Conservation (phyloP, 2,113 vertebrate genomes). For the Phycodurus eques region DNA sequence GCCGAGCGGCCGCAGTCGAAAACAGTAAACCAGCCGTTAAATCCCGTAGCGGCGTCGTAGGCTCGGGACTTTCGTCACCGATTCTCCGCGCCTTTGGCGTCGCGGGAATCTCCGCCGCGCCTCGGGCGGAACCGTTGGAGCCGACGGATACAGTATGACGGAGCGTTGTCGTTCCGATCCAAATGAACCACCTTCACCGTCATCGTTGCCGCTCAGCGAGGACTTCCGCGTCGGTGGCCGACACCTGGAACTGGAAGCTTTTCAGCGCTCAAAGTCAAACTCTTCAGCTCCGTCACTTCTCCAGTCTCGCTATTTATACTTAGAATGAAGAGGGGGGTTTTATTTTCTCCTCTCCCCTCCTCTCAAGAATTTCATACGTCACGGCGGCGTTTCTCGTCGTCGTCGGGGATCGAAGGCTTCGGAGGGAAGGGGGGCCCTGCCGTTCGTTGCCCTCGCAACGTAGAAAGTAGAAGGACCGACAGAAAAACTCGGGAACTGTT, state of each 20-base stretch:
- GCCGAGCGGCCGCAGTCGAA: slow-evolving; percentile 43
- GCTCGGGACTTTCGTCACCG: slow-evolving; percentile 55
- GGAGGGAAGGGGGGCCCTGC: slow-evolving; percentile 44
- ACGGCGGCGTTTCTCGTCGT: slow-evolving; percentile 38
- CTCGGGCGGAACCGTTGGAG: slow-evolving; percentile 1
- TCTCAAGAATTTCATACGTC: slow-evolving; percentile 45
- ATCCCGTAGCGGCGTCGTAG: slow-evolving; percentile 59
- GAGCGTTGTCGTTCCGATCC: slow-evolving; percentile 29
- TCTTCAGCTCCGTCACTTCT: slow-evolving; percentile 24
- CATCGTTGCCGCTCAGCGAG: slow-evolving; percentile 6
- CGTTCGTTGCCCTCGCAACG: slow-evolving; percentile 16
- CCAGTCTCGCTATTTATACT: slow-evolving; percentile 47
- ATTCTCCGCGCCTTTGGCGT: slow-evolving; percentile 46
- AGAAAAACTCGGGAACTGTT: slow-evolving; percentile 56
- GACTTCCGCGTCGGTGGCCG: slow-evolving; percentile 6
- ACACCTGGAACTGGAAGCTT: slow-evolving; percentile 27
- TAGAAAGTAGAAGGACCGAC: slow-evolving; percentile 48
- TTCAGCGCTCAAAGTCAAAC: slow-evolving; percentile 62
- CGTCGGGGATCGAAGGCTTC: slow-evolving; percentile 57
- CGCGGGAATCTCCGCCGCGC: slow-evolving; percentile 31
- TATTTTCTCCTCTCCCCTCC: not conserved
- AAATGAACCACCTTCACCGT: slow-evolving; percentile 25
- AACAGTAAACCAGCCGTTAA: slow-evolving; percentile 57
- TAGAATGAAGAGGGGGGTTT: slow-evolving; percentile 32
- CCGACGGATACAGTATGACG: slow-evolving; percentile 34